Conservation (phyloP, 2,113 vertebrate genomes). For the Lepus timidus region DNA sequence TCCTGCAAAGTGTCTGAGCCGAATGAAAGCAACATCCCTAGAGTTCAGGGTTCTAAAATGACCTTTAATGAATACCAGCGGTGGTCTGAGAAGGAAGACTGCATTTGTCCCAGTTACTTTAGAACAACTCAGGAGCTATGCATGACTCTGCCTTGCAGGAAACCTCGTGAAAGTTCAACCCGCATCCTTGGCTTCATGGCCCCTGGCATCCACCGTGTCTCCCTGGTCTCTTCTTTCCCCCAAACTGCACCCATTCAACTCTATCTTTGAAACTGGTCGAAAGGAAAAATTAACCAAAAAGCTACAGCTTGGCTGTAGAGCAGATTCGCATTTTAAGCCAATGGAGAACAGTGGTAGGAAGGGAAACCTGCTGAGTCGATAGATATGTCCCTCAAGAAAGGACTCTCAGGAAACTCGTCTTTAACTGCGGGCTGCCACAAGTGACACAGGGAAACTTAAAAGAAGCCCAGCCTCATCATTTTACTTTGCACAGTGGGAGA, state of each 20-base stretch:
- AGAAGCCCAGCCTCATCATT: not conserved
- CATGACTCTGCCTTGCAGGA: not conserved
- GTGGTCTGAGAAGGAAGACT: constrained; percentile 46
- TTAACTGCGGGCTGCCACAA: not conserved
- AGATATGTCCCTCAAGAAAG: not conserved
- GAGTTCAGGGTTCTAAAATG: constrained; percentile 55
- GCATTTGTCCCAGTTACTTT: constrained; percentile 29
- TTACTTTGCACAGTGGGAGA: not conserved
- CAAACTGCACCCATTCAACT: not conserved
- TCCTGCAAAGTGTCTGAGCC: not conserved
- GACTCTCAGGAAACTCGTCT: not conserved
- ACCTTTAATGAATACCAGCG: constrained; percentile 59
- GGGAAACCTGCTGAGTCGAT: not conserved
- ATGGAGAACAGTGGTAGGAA: not conserved
- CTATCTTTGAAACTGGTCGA: not conserved
- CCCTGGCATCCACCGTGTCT: fast-evolving
- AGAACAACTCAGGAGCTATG: not conserved
- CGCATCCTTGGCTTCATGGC: not conserved
- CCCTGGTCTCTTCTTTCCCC: not conserved
- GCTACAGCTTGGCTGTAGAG: not conserved
- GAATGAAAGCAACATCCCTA: not conserved
- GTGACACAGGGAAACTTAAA: not conserved
- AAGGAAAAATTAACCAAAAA: constrained; percentile 29
- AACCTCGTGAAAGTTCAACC: not conserved
- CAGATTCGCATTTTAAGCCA: constrained; percentile 15